Base-by-base conservation (phyloP, 2,888 invertebrate species). In the Caenorhabditis sinica region DNA sequence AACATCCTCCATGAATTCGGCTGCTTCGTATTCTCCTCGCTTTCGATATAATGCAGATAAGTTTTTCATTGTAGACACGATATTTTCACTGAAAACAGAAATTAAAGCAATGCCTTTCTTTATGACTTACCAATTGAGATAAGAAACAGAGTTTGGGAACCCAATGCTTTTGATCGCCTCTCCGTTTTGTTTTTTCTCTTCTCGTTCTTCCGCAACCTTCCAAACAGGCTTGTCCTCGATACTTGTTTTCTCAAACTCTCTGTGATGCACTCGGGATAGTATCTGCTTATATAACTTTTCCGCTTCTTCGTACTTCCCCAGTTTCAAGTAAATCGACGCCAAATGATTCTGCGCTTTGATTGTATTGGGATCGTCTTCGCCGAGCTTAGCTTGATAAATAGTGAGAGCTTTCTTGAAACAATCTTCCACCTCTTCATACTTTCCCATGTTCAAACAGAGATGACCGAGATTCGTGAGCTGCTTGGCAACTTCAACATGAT, bases 271-370 rank as follows among this genome's bases (percentile, higher is more conserved):
- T 90, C 98, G 95, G 49, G 98, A 98, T 90, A 99, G 86, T 63
- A 93, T 93, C 88, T 94, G 94, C 94, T 99, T 99, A 95, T 99
- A 99, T 65, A 99, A 95, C 79, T 96, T 96, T 94, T 99, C 99
- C 0, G 99, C 99, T 94, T 98, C 97, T 88, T 97, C 96, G 95
- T 98, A 99, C 94, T 99, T 99, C 89, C 97, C 97, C 93, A 95
- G 95, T 94, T 99, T 99, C 92, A 99, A 95, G 94, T 97, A 98
- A 93, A 98, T 98, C 15, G 98, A 98, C 53, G 99, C 98, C 93
- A 99, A 95, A 94, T 99, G 99, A 94, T 99, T 99, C 95, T 98
- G 99, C 63, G 99, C 99, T 94, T 99, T 99, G 91, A 97, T 97
- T 9, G 99, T 98, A 94, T 98, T 98, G 56, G 98, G 97, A 94